Evolutionary conservation across 1,140 invertebrate genomes (phyloP).

Genomic region (Lepidurus apus): DNA sequence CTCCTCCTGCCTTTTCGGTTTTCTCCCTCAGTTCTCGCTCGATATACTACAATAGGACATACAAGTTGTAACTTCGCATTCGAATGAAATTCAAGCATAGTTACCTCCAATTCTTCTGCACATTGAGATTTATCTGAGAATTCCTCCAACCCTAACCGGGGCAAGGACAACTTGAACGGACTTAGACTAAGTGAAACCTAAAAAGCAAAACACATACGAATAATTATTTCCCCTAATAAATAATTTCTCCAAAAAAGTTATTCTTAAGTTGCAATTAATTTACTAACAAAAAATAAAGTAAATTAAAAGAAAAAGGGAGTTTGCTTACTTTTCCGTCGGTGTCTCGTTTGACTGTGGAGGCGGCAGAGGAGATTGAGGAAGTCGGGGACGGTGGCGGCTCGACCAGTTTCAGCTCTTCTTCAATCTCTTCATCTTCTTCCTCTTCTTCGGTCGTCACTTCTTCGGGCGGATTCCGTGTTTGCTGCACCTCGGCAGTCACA

Average conservation of each 20-base stretch:
- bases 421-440: background rate
- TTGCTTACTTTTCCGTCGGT: background rate
- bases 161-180: constrained; percentile 35
- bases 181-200: constrained; percentile 19
- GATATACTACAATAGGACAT: constrained; percentile 51
- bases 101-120: constrained; percentile 66
- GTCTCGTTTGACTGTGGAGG: constrained; percentile 34
- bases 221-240: too few relatives aligned
- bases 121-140: constrained; percentile 68
- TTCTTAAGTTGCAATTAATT: too few relatives aligned
- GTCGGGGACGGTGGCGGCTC: constrained; percentile 14
- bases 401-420: background rate
- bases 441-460: constrained; percentile 16
- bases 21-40: constrained; percentile 67
- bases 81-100: constrained; percentile 35
- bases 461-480: constrained; percentile 35
- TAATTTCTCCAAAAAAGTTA: too few relatives aligned
- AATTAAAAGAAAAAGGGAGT: background rate
- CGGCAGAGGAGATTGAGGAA: constrained; percentile 15
- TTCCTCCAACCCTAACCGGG: constrained; percentile 54
- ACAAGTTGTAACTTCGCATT: constrained; percentile 27
- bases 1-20: constrained; percentile 37
- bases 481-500: constrained; percentile 34
- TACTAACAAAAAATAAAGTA: background rate
- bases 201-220: background rate